Conservation (phyloP, 2,113 vertebrate species). For the Melanocharis versteri region DNA sequence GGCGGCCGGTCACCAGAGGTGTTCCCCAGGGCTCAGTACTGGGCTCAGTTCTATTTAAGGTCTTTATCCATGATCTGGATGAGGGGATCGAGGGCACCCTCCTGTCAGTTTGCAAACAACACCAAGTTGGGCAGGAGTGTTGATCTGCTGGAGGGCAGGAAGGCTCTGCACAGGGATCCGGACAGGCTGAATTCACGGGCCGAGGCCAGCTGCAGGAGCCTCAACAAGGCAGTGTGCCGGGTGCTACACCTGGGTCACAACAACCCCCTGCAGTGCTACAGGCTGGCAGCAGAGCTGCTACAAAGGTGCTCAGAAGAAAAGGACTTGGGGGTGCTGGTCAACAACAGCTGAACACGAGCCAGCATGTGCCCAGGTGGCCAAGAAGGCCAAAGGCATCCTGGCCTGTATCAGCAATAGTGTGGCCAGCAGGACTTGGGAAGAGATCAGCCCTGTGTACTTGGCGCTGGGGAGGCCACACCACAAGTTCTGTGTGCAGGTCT, state of each 20-base stretch:
- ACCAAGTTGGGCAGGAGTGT: background rate
- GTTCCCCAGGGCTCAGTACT: background rate
- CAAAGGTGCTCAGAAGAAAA: background rate
- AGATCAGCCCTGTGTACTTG: too few species aligned
- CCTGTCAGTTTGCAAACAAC: background rate
- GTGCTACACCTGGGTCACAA: background rate
- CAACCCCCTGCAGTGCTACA: background rate
- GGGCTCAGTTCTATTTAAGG: background rate
- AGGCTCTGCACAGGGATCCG: background rate
- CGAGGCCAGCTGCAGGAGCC: accelerated
- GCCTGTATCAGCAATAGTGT: accelerated
- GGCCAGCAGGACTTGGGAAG: background rate
- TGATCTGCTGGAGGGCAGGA: background rate
- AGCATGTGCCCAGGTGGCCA: too few species aligned
- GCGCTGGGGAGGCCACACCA: background rate
- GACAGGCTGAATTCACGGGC: background rate
- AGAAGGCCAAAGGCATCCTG: background rate
- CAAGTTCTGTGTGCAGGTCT: background rate
- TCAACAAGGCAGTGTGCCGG: background rate
- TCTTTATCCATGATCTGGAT: background rate
- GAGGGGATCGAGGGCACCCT: background rate
- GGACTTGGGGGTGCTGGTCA: background rate
- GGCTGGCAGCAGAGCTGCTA: background rate
- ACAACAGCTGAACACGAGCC: background rate
- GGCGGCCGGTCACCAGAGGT: background rate